These are phyloP conservation scores for Hirtodrosophila cameraria DNA, from an alignment of 2,888 invertebrate genomes.

Conservation along the genomic window DNA sequence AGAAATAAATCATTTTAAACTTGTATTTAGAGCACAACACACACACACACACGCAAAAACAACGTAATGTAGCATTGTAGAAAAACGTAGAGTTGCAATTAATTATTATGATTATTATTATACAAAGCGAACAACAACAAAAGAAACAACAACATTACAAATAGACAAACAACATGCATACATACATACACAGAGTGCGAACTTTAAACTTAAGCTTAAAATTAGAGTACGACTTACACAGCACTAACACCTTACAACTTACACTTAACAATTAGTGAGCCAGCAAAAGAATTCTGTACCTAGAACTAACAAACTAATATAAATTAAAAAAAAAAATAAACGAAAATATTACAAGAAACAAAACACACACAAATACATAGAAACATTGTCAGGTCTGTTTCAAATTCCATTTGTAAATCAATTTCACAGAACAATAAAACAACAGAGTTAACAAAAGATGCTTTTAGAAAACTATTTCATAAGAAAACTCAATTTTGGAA, in stretches of 20 bases:
- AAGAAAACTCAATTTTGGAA: no score
- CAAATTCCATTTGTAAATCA: no score
- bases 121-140: constrained; percentile 35
- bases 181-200: constrained; percentile 29
- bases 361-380: constrained; percentile 35
- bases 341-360: background rate
- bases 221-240: constrained; percentile 57
- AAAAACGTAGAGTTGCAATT: constrained; percentile 65
- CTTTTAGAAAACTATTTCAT: no score
- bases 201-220: constrained; percentile 66
- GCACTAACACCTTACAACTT: no score
- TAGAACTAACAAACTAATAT: constrained; percentile 64
- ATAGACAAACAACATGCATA: constrained; percentile 20
- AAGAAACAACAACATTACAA: constrained; percentile 22
- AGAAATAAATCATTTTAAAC: constrained; percentile 71
- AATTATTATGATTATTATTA: constrained; percentile 59
- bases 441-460: no score
- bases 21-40: constrained; percentile 73
- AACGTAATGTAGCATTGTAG: constrained; percentile 65
- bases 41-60: constrained; percentile 12
- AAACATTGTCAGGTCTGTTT: background rate
- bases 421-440: no score
- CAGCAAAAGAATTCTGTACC: constrained; percentile 81
- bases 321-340: constrained; percentile 4
- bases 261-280: no score